Percentiles rank a stretch among this genome's conserved stretches.
These are phyloP conservation scores for Ophion ellenae DNA, from an alignment of 2,888 invertebrate species.

Conservation along the genomic window DNA sequence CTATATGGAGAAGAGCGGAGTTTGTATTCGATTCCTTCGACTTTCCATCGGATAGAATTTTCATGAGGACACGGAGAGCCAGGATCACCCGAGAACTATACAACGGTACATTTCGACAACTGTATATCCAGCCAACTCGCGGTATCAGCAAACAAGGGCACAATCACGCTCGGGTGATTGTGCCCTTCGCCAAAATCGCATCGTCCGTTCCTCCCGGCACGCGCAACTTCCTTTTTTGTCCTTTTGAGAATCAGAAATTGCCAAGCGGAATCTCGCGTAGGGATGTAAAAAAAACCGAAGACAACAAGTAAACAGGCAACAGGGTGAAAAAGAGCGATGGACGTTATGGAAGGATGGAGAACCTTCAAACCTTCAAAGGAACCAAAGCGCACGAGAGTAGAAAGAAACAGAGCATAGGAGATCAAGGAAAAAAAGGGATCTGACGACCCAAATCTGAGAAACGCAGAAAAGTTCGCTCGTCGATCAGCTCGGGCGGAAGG, in stretches of 20 bases:
- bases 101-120: slow-evolving; percentile 19
- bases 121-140: slow-evolving; percentile 31
- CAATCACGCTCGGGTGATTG: slow-evolving; percentile 29
- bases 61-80: slow-evolving; percentile 65
- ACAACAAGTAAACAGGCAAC: slow-evolving; percentile 44
- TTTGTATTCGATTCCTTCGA: slow-evolving; percentile 72
- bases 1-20: slow-evolving; percentile 60
- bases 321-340: slow-evolving; percentile 53
- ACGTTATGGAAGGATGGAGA: slow-evolving; percentile 44
- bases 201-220: slow-evolving; percentile 54
- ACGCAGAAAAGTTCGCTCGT: slow-evolving; percentile 82
- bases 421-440: slow-evolving; percentile 70
- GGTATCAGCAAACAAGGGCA: slow-evolving; percentile 43
- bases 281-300: slow-evolving; percentile 42
- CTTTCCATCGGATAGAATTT: slow-evolving; percentile 72
- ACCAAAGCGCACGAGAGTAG: slow-evolving; percentile 42
- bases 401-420: slow-evolving; percentile 60
- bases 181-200: slow-evolving; percentile 32
- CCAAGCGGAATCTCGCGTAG: slow-evolving; percentile 45
- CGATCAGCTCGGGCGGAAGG: slow-evolving; percentile 82
- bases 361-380: slow-evolving; percentile 22
- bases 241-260: slow-evolving; percentile 49
- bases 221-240: slow-evolving; percentile 32
- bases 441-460: slow-evolving; percentile 81
- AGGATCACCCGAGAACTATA: slow-evolving; percentile 54